Conservation (phyloP, 2,113 vertebrate genomes). For the Myanophis thanlyinensis region DNA sequence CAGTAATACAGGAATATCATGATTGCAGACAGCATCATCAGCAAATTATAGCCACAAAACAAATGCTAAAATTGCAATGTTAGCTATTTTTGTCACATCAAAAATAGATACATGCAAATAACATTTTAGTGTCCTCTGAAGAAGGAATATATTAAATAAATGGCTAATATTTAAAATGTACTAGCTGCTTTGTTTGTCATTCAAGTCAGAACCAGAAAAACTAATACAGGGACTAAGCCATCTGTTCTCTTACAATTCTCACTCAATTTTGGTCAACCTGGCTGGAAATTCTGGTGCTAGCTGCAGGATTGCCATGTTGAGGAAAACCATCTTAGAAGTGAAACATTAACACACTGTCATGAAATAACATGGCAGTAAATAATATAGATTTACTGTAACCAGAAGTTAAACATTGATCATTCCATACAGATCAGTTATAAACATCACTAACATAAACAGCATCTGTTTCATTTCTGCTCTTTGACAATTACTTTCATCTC, state of each 20-base stretch:
- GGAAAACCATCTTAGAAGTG: not conserved
- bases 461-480: not conserved
- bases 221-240: not conserved
- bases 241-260: not conserved
- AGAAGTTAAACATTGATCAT: not conserved
- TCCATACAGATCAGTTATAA: not conserved
- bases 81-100: not conserved
- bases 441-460: not conserved
- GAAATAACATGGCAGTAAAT: slow-evolving; percentile 19
- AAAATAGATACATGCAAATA: not conserved
- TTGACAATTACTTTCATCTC: not conserved
- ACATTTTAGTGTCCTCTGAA: not conserved
- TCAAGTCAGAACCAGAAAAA: not conserved
- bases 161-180: slow-evolving; percentile 44
- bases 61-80: not conserved
- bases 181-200: not conserved
- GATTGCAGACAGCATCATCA: not conserved
- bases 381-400: not conserved
- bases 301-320: not conserved
- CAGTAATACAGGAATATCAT: not conserved
- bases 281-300: not conserved
- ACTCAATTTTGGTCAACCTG: not conserved
- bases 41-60: not conserved
- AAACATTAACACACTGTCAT: not conserved
- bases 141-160: slow-evolving; percentile 20